These are phyloP conservation scores for Cantharis flavilabris DNA, from an alignment of 2,888 invertebrate species.

Conservation along the genomic window DNA sequence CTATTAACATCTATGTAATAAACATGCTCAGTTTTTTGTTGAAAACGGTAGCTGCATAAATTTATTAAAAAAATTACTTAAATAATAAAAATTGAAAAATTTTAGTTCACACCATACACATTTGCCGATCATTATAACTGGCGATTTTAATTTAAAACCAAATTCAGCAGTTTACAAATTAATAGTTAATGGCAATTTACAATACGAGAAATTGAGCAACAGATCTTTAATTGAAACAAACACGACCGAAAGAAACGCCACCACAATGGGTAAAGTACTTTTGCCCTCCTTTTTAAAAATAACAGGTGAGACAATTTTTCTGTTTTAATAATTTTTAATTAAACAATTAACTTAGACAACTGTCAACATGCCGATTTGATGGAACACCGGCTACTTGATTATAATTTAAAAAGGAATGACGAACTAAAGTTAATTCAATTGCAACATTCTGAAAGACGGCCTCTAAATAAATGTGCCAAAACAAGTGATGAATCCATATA, in stretches of 20 bases:
- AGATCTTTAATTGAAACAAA: conserved; percentile 41
- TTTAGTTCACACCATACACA: conserved; percentile 53
- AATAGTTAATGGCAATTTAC: conserved; percentile 66
- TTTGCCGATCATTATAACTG: conserved; percentile 83
- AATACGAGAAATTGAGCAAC: conserved; percentile 47
- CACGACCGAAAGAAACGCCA: conserved; percentile 28
- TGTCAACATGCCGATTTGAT: conserved; percentile 49
- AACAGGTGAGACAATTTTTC: conserved; percentile 51
- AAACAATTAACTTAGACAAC: conserved; percentile 41
- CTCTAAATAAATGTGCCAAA: conserved; percentile 19
- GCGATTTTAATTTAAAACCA: conserved; percentile 90
- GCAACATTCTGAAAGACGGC: conserved; percentile 34
- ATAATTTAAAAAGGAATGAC: conserved; percentile 36
- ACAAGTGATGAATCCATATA: conserved; percentile 54
- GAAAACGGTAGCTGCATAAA: no score
- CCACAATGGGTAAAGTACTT: conserved; percentile 40
- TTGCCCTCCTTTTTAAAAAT: conserved; percentile 54
- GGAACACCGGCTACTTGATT: conserved; percentile 35
- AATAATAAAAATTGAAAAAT: background rate
- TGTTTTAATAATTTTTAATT: background rate
- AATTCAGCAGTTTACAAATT: conserved; percentile 73
- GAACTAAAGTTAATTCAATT: conserved; percentile 48
- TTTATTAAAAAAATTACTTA: no score
- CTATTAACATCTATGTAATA: no score
- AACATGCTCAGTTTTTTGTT: no score